Base-by-base conservation (phyloP, 2,113 vertebrate species). In the Gasterosteus aculeatus region DNA sequence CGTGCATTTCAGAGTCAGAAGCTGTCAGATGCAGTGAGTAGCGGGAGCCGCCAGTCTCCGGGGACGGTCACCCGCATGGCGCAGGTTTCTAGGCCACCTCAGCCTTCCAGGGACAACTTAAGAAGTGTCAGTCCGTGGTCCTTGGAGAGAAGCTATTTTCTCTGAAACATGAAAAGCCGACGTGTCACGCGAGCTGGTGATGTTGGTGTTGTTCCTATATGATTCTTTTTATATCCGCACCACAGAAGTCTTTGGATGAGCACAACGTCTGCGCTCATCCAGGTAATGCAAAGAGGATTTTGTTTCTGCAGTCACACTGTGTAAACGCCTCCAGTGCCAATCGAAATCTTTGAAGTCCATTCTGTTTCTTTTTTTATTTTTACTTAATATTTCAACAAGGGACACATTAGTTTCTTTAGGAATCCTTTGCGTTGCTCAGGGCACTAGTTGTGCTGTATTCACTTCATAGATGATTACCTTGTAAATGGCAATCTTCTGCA, bases 61-160 rank as follows among this genome's bases (percentile, higher is more conserved):
- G 85, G 74, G 85, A 78, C 68, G 29, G 72, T 69, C 77, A 71
- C 47, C 72, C 76, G 83, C 83, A 22, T 49, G 3, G 47, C 42
- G 74, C 53, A 9, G 58, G 67, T 90, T 90, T 91, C 87, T 91
- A 89, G 90, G 88, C 82, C 90, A 89, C 62, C 75, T 38, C 76
- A 75, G 83, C 88, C 86, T 87, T 29, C 75, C 65, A 64, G 86
- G 83, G 83, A 85, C 80, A 87, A 54, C 84, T 80, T 57, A 77
- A 82, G 18, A 84, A 70, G 77, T 87, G 77, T 83, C 85, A 74
- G 54, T 82, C 61, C 71, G 29, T 47, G 53, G 72, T 82, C 76
- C 85, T 80, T 4, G 3, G 72, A 79, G 80, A 72, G 76, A 72
- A 76, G 79, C 80, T 65, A 57, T 82, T 83, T 77, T 65, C 75